Percentiles rank a stretch among this genome's conserved stretches.
Evolutionary conservation across 2,888 invertebrate genomes (phyloP).

Genomic region (Nipponacmea schrenckii): DNA sequence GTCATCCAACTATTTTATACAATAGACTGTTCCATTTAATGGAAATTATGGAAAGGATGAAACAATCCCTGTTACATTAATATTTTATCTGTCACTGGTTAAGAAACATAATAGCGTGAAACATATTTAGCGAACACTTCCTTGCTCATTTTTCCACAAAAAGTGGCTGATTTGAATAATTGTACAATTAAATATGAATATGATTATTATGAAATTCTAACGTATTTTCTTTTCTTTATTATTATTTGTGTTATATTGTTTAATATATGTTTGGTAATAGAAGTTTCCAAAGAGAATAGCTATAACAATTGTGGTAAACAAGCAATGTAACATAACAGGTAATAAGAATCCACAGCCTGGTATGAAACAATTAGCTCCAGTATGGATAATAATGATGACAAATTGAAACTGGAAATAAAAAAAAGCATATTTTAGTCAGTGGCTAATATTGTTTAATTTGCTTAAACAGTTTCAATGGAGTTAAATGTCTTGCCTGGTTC

Average conservation of each 20-base stretch:
- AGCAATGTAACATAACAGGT: slow-evolving; percentile 49
- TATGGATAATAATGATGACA: slow-evolving; percentile 61
- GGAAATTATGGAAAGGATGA: too few species aligned
- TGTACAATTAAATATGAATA: too few species aligned
- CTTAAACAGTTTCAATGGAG: neutral
- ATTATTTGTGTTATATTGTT: neutral
- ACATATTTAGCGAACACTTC: too few species aligned
- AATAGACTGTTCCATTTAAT: too few species aligned
- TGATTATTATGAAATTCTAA: neutral
- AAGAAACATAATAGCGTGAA: too few species aligned
- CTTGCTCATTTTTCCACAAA: too few species aligned
- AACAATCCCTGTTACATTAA: too few species aligned
- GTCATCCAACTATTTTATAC: too few species aligned
- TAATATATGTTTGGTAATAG: slow-evolving; percentile 83
- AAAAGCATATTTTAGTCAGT: neutral
- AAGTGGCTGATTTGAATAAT: too few species aligned
- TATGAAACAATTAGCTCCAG: slow-evolving; percentile 40
- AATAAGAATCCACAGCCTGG: slow-evolving; percentile 54
- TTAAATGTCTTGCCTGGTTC: neutral
- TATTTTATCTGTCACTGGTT: too few species aligned
- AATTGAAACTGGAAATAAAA: slow-evolving; percentile 60
- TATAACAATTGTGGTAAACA: slow-evolving; percentile 90
- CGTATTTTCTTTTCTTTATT: neutral
- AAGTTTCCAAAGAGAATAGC: slow-evolving; percentile 93
- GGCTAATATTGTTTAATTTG: neutral